A percentile compares a stretch with the other conserved stretches of the same genome.
phyloP scores from a whole-genome alignment of 2,888 invertebrate genomes.

The Busseola fusca region DNA sequence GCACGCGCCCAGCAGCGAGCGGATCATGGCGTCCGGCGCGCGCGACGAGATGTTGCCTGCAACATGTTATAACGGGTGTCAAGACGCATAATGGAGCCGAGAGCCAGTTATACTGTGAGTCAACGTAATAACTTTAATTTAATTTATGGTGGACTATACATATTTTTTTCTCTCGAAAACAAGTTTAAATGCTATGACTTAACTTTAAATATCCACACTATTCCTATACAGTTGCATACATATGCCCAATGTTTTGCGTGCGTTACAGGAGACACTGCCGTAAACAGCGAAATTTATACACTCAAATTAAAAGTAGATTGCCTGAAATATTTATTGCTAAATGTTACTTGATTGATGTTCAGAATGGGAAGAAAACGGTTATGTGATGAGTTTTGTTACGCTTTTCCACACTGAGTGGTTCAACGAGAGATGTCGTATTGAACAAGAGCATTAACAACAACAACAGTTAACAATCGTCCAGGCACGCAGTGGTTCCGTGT shows the following conservation, averaged over 20 bases:
- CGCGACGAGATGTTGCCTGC: conserved; percentile 92
- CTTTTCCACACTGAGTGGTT: background rate
- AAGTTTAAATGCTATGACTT: background rate
- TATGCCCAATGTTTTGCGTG: background rate
- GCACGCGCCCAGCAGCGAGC: conserved; percentile 97
- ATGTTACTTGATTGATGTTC: background rate
- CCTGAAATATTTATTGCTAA: background rate
- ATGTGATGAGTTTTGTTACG: background rate
- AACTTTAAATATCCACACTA: background rate
- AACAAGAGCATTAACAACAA: background rate
- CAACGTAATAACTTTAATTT: background rate
- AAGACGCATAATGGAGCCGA: background rate
- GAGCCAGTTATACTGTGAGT: background rate
- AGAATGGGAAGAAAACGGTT: background rate
- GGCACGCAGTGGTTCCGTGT: no score
- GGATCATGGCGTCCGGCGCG: conserved; percentile 98
- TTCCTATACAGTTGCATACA: background rate
- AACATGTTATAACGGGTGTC: background rate
- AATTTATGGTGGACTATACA: background rate
- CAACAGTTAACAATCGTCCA: background rate
- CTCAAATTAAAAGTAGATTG: no score
- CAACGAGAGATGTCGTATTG: background rate
- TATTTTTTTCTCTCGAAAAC: background rate
- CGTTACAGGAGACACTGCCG: background rate
- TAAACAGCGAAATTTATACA: background rate